These are phyloP conservation scores for Rhinichthys osculus DNA, from an alignment of 2,797 vertebrate genomes.

Conservation along the genomic window DNA sequence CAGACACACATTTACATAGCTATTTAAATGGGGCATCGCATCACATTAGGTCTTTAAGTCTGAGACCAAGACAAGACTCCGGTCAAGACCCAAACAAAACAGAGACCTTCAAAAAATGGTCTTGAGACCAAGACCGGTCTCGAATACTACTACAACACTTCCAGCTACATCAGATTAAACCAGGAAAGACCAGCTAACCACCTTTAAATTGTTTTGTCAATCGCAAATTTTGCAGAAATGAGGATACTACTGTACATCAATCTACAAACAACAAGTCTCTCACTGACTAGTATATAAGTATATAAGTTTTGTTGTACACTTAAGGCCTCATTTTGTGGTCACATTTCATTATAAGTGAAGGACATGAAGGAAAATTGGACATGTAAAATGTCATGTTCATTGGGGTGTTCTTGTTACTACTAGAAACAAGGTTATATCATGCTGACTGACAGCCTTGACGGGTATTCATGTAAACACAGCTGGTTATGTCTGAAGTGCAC, in stretches of 20 bases:
- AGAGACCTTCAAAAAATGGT: no score
- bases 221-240: background rate
- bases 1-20: background rate
- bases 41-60: background rate
- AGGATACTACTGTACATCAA: background rate
- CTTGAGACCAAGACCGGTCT: no score
- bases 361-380: no score
- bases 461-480: background rate
- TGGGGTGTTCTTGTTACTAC: background rate
- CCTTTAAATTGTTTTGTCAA: background rate
- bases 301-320: background rate
- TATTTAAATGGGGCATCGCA: background rate
- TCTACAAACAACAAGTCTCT: background rate
- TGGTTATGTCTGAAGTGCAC: background rate
- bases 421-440: slow-evolving; percentile 1
- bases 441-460: background rate
- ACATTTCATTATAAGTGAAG: background rate
- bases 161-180: slow-evolving; percentile 11
- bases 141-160: background rate
- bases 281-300: no score
- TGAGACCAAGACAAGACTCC: no score
- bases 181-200: background rate
- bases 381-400: background rate
- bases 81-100: no score
- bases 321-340: background rate